Conservation (phyloP, 2,888 invertebrate genomes). For the Hirtodrosophila histrioides region DNA sequence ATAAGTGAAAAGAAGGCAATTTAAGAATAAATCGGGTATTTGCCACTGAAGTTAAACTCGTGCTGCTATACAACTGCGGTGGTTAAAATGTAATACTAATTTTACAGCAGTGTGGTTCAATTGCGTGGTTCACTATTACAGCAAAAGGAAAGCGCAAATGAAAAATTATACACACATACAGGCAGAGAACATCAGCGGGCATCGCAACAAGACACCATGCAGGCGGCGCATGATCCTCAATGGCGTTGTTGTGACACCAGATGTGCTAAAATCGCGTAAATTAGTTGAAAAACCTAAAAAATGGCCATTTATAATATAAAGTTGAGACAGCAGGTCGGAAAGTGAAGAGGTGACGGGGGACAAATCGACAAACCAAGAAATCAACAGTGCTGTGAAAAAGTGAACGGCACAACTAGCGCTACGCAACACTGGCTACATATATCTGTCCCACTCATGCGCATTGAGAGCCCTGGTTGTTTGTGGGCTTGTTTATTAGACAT, state of each 20-base stretch:
- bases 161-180: conserved; percentile 77
- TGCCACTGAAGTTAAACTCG: no score
- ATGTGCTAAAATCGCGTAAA: conserved; percentile 22
- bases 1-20: no score
- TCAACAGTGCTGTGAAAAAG: conserved; percentile 66
- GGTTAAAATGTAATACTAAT: conserved; percentile 5
- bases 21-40: no score
- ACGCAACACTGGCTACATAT: conserved; percentile 50
- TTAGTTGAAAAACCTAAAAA: conserved; percentile 16
- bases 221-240: conserved; percentile 48
- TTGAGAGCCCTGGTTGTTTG: conserved; percentile 48
- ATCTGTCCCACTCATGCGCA: conserved; percentile 44
- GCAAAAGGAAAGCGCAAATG: conserved; percentile 71
- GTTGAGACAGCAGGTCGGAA: conserved; percentile 57
- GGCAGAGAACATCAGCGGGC: conserved; percentile 34
- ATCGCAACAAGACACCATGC: conserved; percentile 40
- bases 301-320: conserved; percentile 57
- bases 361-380: conserved; percentile 58
- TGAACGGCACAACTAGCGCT: conserved; percentile 57
- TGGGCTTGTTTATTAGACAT: conserved; percentile 63
- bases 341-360: conserved; percentile 22
- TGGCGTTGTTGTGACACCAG: not conserved
- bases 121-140: conserved; percentile 60
- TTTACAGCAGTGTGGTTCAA: conserved; percentile 41
- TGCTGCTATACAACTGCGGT: no score